These are phyloP conservation scores for Graptemys geographica DNA, from an alignment of 2,797 vertebrate species.

Conservation along the genomic window DNA sequence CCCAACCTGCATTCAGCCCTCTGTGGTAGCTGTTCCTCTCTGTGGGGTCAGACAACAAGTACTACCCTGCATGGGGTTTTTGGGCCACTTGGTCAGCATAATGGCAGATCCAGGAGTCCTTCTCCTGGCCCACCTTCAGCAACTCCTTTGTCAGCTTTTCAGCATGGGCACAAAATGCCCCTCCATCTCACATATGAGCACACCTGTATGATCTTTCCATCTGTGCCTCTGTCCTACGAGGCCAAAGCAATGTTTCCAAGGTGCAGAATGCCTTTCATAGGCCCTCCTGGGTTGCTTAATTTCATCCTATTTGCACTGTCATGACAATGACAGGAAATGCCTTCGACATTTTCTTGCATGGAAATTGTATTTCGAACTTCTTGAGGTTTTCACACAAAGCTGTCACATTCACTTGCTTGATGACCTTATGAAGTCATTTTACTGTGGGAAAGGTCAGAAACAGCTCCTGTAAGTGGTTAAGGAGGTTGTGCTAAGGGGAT, in stretches of 20 bases:
- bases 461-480: not conserved
- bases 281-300: not conserved
- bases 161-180: not conserved
- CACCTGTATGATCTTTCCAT: not conserved
- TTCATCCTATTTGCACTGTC: not conserved
- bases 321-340: not conserved
- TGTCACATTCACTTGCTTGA: not conserved
- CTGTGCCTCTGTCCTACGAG: not conserved
- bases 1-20: not conserved
- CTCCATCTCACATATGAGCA: not conserved
- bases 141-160: not conserved
- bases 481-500: not conserved
- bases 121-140: not conserved
- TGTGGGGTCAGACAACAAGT: not conserved
- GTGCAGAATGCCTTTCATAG: not conserved
- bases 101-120: not conserved
- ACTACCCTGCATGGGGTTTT: not conserved
- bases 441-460: not conserved
- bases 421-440: not conserved
- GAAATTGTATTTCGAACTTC: not conserved
- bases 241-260: not conserved
- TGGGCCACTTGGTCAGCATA: not conserved
- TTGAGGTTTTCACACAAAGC: not conserved
- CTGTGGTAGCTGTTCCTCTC: not conserved
- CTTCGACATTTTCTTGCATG: not conserved